Base-by-base conservation (phyloP, 2,113 vertebrate species). In the Pterocles orientalis region DNA sequence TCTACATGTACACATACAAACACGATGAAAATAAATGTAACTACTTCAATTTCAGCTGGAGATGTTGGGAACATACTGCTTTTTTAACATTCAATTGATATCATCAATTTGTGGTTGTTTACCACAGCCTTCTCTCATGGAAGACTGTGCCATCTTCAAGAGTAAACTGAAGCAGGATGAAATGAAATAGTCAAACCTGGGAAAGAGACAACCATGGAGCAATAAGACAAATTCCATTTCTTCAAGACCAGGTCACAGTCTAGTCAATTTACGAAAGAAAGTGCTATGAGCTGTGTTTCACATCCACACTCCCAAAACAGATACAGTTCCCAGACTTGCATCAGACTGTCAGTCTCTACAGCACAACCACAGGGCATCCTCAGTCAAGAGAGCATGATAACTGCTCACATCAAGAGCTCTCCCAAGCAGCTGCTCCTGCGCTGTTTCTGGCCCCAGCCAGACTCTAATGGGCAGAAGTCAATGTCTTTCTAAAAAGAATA, bases 401-500 rank as follows among this genome's bases (percentile, higher is more conserved):
- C 58, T 41, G 33, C 45, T 76, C 48, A 15, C 50, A 18, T n/a
- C n/a, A 39, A 70, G 20, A 60, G 69, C 82, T 91, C 65, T 78
- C 51, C 71, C n/a, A 41, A 33, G 72, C 86, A 95, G 86, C 86
- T 89, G 86, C 48, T 92, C 34, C 72, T 73, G 68, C 1, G 3
- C 41, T 51, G 20, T 34, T 73, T 86, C 82, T 85, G 54, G 23
- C 34, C 58, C 23, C 71, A 43, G 43, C 3, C 68, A 65, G 21
- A 41, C 43, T 90, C 51, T 81, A 43, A 61, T 26, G 0, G 1
- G 15, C 69, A 5, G 26, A 76, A 84, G n/a, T 64, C 86, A 81
- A 2, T 14, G 29, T 58, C 60, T 87, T 90, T 86, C 53, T 94
- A 50, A 81, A 80, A 57, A 97, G 94, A 62, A 69, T 82, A 66